Conservation (phyloP, 2,113 vertebrate genomes). For the Callithrix jacchus region DNA sequence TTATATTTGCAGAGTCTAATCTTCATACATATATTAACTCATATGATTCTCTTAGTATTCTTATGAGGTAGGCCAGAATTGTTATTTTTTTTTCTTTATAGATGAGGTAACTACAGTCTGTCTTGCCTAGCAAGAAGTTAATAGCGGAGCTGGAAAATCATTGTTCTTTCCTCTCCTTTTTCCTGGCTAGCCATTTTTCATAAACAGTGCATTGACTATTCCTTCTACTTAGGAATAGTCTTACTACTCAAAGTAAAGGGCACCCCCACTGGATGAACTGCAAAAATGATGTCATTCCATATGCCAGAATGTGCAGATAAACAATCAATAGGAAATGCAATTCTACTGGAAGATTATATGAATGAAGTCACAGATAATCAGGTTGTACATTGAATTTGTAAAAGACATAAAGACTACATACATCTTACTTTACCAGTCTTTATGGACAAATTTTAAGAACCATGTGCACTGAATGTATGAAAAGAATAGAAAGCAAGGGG, state of each 20-base stretch:
- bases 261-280: not conserved
- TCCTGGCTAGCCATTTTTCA: not conserved
- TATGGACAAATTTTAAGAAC: not conserved
- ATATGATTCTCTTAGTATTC: not conserved
- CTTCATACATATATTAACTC: not conserved
- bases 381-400: not conserved
- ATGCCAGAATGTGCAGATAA: not conserved
- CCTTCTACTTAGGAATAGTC: not conserved
- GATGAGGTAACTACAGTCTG: not conserved
- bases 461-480: not conserved
- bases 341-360: not conserved
- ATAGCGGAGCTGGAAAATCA: not conserved
- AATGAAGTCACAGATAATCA: not conserved
- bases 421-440: not conserved
- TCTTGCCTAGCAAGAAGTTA: not conserved
- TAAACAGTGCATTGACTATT: not conserved
- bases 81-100: not conserved
- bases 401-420: not conserved
- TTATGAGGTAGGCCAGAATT: not conserved
- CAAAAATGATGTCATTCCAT: not conserved
- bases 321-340: not conserved
- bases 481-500: conserved; percentile 8
- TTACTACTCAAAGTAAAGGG: not conserved
- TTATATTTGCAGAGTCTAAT: not conserved
- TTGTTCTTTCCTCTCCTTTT: conserved; percentile 10